Conservation (phyloP, 2,797 vertebrate genomes). For the Catamblyrhynchus diadema region DNA sequence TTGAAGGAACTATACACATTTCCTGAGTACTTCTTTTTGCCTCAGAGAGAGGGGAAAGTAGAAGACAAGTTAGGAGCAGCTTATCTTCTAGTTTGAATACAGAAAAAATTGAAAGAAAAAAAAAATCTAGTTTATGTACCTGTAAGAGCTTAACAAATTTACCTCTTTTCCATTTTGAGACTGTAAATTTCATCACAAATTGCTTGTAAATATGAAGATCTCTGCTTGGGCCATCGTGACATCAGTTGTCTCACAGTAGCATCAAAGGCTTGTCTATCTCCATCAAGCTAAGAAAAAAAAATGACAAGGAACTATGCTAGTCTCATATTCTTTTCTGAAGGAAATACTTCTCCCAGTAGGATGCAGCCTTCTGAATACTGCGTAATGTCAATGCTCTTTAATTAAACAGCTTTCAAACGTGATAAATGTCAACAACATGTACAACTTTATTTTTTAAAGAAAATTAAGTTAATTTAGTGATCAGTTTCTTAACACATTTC, state of each 20-base stretch:
- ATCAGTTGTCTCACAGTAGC: constrained; percentile 89
- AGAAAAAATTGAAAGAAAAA: not conserved
- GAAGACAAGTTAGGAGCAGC: not conserved
- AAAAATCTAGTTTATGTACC: not conserved
- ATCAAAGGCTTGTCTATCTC: constrained; percentile 87
- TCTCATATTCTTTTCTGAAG: not conserved
- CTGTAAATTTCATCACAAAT: constrained; percentile 94
- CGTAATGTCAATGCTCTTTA: not conserved
- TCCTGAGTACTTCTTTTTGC: not conserved
- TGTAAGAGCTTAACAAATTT: not conserved
- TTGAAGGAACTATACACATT: not conserved
- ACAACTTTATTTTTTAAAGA: not conserved
- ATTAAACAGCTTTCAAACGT: not conserved
- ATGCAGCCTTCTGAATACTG: not conserved
- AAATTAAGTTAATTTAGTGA: not conserved
- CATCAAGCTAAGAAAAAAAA: constrained; percentile 81
- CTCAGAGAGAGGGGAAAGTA: not conserved
- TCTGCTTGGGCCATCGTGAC: constrained; percentile 90
- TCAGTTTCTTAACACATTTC: not conserved
- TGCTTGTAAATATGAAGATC: constrained; percentile 85
- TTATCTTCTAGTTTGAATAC: not conserved
- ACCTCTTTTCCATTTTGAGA: constrained; percentile 91
- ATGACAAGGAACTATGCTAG: not conserved
- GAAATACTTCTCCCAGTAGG: not conserved
- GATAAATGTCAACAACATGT: not conserved